These are phyloP conservation scores for Ageneiosus marmoratus DNA, from an alignment of 2,113 vertebrate species.

Conservation along the genomic window DNA sequence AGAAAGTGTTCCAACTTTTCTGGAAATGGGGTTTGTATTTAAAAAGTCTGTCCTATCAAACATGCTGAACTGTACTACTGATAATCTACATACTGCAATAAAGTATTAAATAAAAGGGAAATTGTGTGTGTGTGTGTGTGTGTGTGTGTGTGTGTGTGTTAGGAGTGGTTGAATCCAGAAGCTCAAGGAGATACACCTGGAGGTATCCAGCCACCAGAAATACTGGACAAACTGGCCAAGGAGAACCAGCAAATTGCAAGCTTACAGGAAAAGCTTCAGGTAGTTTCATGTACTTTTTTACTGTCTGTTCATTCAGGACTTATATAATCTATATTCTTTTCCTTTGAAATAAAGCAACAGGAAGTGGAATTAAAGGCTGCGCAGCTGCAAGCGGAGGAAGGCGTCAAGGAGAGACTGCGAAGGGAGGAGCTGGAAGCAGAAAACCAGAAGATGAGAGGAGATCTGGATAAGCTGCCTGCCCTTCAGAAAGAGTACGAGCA, in stretches of 20 bases:
- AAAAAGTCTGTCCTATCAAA: neutral
- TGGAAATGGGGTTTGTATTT: neutral
- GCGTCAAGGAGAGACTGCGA: conserved; percentile 58
- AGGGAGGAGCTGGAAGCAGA: conserved; percentile 67
- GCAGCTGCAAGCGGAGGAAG: conserved; percentile 59
- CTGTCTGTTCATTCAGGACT: neutral
- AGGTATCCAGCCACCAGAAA: conserved; percentile 61
- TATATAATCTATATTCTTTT: neutral
- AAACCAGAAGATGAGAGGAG: conserved; percentile 70
- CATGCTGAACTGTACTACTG: neutral
- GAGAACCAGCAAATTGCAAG: conserved; percentile 80
- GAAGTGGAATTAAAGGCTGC: conserved; percentile 63
- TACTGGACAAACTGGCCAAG: conserved; percentile 79
- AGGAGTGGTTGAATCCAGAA: conserved; percentile 69
- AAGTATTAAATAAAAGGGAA: neutral
- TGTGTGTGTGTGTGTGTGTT: conserved; percentile 27
- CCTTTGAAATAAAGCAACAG: conserved; percentile 41
- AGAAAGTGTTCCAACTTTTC: too few relatives aligned
- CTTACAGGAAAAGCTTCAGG: conserved; percentile 84
- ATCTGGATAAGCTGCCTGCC: conserved; percentile 65
- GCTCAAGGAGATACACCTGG: conserved; percentile 41
- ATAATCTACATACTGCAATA: neutral
- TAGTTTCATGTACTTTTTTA: conserved; percentile 26
- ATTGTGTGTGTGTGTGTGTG: neutral
- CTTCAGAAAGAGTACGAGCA: conserved; percentile 62